Evolutionary conservation across 2,113 vertebrate species (phyloP).

Genomic region (Marcusenius ussheri): DNA sequence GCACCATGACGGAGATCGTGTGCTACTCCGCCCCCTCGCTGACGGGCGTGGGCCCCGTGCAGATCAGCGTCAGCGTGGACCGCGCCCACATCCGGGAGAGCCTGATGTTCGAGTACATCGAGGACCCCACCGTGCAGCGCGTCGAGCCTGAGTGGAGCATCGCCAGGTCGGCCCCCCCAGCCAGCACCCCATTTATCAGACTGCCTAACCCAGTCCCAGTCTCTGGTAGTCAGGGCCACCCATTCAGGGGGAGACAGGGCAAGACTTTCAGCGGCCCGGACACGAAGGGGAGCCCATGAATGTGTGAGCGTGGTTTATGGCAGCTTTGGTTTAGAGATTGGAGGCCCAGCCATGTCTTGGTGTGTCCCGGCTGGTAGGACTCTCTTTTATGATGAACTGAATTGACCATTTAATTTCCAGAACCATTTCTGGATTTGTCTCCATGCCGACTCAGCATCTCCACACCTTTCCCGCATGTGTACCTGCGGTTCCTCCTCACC

Average conservation of each 20-base stretch:
- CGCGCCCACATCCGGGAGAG: conserved; percentile 74
- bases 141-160: conserved; percentile 98
- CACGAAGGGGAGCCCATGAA: not conserved
- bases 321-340: not conserved
- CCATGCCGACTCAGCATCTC: not conserved
- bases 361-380: not conserved
- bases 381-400: not conserved
- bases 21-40: conserved; percentile 82
- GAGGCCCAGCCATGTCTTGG: not conserved
- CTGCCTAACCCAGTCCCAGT: not conserved
- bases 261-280: not conserved
- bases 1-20: conserved; percentile 82
- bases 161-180: conserved; percentile 65
- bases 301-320: not conserved
- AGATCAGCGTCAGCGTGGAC: conserved; percentile 82
- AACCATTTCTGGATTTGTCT: not conserved
- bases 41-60: conserved; percentile 74
- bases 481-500: not conserved
- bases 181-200: not conserved
- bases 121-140: conserved; percentile 85
- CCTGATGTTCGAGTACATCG: conserved; percentile 87
- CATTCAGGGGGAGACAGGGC: not conserved
- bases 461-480: not conserved
- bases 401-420: not conserved
- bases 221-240: not conserved